Conservation (phyloP, 2,888 invertebrate genomes). For the Habroteleia sp. region DNA sequence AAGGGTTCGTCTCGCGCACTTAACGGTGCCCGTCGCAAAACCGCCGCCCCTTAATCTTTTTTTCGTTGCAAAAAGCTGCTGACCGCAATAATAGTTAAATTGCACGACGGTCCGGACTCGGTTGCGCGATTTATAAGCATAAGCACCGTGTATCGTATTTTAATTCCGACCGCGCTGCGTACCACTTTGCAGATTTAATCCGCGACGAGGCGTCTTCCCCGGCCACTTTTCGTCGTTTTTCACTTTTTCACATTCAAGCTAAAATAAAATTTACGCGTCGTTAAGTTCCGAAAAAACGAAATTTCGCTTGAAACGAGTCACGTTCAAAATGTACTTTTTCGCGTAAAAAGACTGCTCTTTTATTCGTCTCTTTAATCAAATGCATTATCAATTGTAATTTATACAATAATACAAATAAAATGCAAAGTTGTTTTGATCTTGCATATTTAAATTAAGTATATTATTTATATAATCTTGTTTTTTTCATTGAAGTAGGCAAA, state of each 20-base stretch:
- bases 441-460: too few species aligned
- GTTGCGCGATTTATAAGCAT: conserved; percentile 39
- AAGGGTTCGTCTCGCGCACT: conserved; percentile 34
- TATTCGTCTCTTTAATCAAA: too few species aligned
- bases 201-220: background rate
- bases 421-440: too few species aligned
- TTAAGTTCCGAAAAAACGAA: too few species aligned
- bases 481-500: too few species aligned
- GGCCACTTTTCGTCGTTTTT: background rate
- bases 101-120: conserved; percentile 16
- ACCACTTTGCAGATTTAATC: conserved; percentile 6
- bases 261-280: background rate
- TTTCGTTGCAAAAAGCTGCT: conserved; percentile 40
- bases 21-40: too few species aligned
- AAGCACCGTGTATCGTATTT: conserved; percentile 29
- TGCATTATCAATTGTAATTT: too few species aligned
- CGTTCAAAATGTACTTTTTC: too few species aligned
- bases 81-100: conserved; percentile 46
- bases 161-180: conserved; percentile 16
- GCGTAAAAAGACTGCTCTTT: too few species aligned
- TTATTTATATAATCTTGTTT: too few species aligned
- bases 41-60: conserved; percentile 18
- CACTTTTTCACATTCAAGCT: background rate
- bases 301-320: too few species aligned
- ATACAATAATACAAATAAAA: too few species aligned